Evolutionary conservation across 1,140 invertebrate species (phyloP).

Genomic region (Nymphalis io): DNA sequence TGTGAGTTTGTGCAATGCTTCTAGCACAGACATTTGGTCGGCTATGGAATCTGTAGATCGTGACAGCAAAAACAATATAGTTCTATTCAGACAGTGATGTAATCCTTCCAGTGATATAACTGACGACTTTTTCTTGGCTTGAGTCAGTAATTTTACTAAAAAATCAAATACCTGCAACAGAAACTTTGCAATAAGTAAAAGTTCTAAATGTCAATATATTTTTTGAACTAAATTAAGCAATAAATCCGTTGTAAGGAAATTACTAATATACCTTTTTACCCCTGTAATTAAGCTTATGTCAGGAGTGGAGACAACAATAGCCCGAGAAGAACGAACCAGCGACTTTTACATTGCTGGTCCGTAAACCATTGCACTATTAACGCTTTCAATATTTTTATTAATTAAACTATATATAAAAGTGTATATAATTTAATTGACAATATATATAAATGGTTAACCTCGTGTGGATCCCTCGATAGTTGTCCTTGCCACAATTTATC

Average conservation of each 20-base stretch:
- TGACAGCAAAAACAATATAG: constrained; percentile 95
- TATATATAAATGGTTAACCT: constrained; percentile 77
- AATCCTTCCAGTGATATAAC: constrained; percentile 90
- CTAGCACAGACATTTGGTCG: constrained; percentile 95
- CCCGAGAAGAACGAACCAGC: too few species aligned
- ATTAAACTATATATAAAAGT: too few species aligned
- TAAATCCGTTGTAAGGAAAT: too few species aligned
- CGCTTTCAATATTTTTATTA: too few species aligned
- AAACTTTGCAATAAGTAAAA: not conserved
- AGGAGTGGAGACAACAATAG: too few species aligned
- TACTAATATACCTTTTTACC: too few species aligned
- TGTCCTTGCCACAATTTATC: constrained; percentile 98
- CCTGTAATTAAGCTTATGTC: too few species aligned
- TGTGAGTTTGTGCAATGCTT: constrained; percentile 96
- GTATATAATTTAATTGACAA: not conserved
- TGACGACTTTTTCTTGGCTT: constrained; percentile 90
- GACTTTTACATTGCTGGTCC: too few species aligned
- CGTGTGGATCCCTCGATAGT: constrained; percentile 93
- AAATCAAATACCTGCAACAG: constrained; percentile 91
- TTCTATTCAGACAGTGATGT: constrained; percentile 96
- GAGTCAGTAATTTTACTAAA: constrained; percentile 94
- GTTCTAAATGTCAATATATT: too few species aligned
- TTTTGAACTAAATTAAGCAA: too few species aligned
- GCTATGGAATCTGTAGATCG: constrained; percentile 93
- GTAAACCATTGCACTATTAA: too few species aligned